A percentile compares a stretch with the other conserved stretches of the same genome.
These are phyloP conservation scores for Agrotis exclamationis DNA, from an alignment of 2,888 invertebrate species.

Conservation along the genomic window DNA sequence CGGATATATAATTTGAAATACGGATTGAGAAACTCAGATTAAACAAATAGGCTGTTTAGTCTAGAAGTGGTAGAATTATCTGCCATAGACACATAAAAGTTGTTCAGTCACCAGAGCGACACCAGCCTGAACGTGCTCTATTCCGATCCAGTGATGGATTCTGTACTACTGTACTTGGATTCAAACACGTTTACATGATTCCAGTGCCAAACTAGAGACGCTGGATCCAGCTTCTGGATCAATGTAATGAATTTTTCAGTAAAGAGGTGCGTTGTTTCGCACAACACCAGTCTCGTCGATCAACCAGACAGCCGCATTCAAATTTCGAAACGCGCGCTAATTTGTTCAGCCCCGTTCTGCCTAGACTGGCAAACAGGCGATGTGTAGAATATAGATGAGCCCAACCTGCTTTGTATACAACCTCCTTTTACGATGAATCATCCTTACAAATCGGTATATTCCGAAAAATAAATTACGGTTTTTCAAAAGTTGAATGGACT, in stretches of 20 bases:
- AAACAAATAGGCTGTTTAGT: too few relatives aligned
- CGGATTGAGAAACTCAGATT: too few relatives aligned
- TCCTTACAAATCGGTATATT: conserved; percentile 38
- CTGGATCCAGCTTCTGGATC: too few relatives aligned
- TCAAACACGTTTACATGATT: too few relatives aligned
- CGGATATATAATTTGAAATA: too few relatives aligned
- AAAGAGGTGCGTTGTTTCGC: conserved; percentile 7
- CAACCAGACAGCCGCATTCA: conserved; percentile 42
- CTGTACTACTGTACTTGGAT: too few relatives aligned
- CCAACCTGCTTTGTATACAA: conserved; percentile 52
- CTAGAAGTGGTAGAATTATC: not conserved
- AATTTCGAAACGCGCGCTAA: conserved; percentile 72
- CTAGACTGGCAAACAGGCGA: conserved; percentile 63
- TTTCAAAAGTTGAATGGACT: conserved; percentile 54
- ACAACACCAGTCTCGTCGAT: conserved; percentile 46
- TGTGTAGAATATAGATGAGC: conserved; percentile 65
- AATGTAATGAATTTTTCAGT: too few relatives aligned
- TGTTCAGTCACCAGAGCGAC: too few relatives aligned
- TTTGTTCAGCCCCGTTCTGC: conserved; percentile 73
- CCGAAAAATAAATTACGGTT: conserved; percentile 43
- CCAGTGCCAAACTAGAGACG: too few relatives aligned
- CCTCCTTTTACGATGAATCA: conserved; percentile 63
- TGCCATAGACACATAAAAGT: too few relatives aligned
- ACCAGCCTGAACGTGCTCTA: too few relatives aligned
- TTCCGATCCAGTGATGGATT: too few relatives aligned